A percentile compares a stretch with the other conserved stretches of the same genome.
phyloP scores from a whole-genome alignment of 2,113 vertebrate species.

The Xyliphius kryptos region DNA sequence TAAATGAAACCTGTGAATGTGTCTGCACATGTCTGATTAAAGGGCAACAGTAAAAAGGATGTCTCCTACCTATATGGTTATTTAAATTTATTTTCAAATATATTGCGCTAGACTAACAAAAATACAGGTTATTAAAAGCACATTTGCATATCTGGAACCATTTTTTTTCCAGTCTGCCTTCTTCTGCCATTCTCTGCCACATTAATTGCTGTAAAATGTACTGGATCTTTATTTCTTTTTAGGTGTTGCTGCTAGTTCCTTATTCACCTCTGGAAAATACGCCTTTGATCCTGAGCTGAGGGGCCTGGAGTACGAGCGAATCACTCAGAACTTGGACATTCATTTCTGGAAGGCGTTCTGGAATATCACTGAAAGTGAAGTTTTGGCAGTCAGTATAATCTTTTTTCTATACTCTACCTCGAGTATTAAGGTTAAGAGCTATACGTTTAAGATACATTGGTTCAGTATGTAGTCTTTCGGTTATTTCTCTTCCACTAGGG shows the following conservation, averaged over 20 bases:
- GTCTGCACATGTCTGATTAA: no score
- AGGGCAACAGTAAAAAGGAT: no score
- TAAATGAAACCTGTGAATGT: no score
- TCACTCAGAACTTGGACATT: conserved; percentile 83
- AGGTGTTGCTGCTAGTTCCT: conserved; percentile 82
- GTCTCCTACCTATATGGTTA: no score
- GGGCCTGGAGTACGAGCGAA: conserved; percentile 78
- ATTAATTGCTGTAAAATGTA: neutral
- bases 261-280: conserved; percentile 82
- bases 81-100: no score
- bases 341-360: conserved; percentile 89
- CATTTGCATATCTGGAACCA: no score
- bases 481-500: conserved; percentile 58
- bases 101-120: no score
- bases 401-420: no score
- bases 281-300: conserved; percentile 84
- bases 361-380: conserved; percentile 84
- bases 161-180: no score
- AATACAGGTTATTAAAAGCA: no score
- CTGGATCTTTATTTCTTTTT: neutral
- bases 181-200: no score
- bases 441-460: neutral
- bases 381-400: conserved; percentile 68
- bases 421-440: no score
- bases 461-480: conserved; percentile 43